phyloP scores from a whole-genome alignment of 2,888 invertebrate genomes.

The Drosophila histrio region DNA sequence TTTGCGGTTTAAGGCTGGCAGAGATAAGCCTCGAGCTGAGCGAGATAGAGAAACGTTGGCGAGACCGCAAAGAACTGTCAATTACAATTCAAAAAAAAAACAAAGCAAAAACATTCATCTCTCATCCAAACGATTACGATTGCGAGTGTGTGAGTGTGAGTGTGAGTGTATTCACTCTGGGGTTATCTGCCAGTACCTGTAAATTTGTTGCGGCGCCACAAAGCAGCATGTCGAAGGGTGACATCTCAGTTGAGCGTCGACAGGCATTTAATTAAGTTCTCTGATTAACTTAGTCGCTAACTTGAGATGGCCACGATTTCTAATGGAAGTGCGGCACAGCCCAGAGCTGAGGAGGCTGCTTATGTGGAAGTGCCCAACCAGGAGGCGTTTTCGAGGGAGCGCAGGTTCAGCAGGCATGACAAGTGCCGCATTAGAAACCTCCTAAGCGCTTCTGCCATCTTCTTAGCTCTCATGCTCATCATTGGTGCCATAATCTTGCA shows the following conservation, averaged over 20 bases:
- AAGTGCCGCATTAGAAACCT: conserved; percentile 32
- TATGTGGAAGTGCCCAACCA: neutral
- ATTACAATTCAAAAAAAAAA: conserved; percentile 22
- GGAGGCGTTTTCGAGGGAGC: neutral
- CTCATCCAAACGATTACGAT: conserved; percentile 24
- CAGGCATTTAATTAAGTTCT: conserved; percentile 29
- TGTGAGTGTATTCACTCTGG: conserved; percentile 4
- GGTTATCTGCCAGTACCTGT: conserved; percentile 45
- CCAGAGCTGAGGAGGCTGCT: neutral
- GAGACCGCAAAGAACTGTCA: conserved; percentile 35
- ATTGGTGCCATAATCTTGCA: conserved; percentile 75
- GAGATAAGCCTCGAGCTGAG: conserved; percentile 34
- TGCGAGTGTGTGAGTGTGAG: conserved; percentile 12
- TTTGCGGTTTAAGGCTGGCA: conserved; percentile 23
- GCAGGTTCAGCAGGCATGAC: neutral
- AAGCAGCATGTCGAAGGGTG: conserved; percentile 6
- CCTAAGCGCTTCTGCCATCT: conserved; percentile 56
- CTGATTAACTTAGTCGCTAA: conserved; percentile 3
- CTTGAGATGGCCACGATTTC: conserved; percentile 8
- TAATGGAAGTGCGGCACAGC: conserved; percentile 7
- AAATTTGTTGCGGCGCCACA: neutral
- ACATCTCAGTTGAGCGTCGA: conserved; percentile 27
- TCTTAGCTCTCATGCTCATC: conserved; percentile 68
- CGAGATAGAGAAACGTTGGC: conserved; percentile 9
- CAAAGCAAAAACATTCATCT: conserved; percentile 18